These are phyloP conservation scores for Drosophila seguyi DNA, from an alignment of 1,140 invertebrate genomes.

Conservation along the genomic window DNA sequence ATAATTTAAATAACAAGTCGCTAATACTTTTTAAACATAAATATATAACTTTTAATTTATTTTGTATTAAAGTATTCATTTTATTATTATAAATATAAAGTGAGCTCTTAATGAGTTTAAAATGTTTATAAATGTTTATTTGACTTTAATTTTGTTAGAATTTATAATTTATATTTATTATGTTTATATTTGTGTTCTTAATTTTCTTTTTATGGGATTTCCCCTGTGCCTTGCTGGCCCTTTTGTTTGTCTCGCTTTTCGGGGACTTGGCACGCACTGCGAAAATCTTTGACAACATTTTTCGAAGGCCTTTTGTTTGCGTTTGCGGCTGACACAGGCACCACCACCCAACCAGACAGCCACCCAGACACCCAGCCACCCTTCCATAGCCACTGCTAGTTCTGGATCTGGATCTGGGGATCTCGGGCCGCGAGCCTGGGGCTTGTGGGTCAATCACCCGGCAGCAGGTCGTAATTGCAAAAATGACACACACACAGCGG, in stretches of 20 bases:
- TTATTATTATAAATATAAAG: too few relatives aligned
- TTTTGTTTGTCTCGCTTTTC: conserved; percentile 29
- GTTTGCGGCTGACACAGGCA: conserved; percentile 34
- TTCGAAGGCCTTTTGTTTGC: conserved; percentile 28
- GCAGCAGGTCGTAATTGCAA: conserved; percentile 59
- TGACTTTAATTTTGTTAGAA: too few relatives aligned
- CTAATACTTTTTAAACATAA: neutral
- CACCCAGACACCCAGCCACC: neutral
- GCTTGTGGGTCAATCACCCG: conserved; percentile 70
- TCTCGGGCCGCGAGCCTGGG: conserved; percentile 24
- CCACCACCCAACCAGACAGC: neutral
- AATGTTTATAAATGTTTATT: too few relatives aligned
- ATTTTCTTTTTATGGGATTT: too few relatives aligned
- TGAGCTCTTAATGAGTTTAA: too few relatives aligned
- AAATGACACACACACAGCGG: conserved; percentile 32
- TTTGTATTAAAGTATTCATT: neutral
- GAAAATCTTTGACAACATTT: conserved; percentile 44
- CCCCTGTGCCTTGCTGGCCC: neutral
- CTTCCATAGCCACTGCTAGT: neutral
- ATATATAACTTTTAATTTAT: neutral
- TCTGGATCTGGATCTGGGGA: neutral
- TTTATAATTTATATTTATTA: neutral
- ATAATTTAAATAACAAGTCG: conserved; percentile 8
- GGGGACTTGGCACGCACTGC: conserved; percentile 31
- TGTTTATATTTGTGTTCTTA: neutral